phyloP scores from a whole-genome alignment of 2,113 vertebrate species.

The Synchiropus splendidus region DNA sequence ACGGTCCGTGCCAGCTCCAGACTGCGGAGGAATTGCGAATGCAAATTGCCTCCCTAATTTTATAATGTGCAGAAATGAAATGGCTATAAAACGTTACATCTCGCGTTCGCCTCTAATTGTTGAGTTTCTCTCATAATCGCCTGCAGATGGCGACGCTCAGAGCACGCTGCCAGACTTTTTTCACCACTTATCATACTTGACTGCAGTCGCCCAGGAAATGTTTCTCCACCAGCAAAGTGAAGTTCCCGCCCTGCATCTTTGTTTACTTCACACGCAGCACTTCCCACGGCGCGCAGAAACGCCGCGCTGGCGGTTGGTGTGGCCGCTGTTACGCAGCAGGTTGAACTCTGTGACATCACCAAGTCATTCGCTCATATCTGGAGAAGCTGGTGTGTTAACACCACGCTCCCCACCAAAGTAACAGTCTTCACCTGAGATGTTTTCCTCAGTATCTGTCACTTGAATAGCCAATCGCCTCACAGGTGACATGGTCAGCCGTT shows the following conservation, averaged over 20 bases:
- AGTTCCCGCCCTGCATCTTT: background rate
- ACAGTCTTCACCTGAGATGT: too few relatives aligned
- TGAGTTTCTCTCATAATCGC: constrained; percentile 38
- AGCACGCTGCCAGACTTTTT: constrained; percentile 28
- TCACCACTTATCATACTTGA: constrained; percentile 32
- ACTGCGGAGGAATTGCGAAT: constrained; percentile 16
- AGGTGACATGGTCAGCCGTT: too few relatives aligned
- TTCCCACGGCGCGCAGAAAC: too few relatives aligned
- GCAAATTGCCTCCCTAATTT: constrained; percentile 29
- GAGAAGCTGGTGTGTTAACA: too few relatives aligned
- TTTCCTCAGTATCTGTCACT: too few relatives aligned
- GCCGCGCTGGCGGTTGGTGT: too few relatives aligned
- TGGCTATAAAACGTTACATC: constrained; percentile 19
- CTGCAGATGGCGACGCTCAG: constrained; percentile 29
- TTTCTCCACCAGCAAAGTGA: constrained; percentile 10
- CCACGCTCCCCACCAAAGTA: too few relatives aligned
- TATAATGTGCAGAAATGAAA: constrained; percentile 35
- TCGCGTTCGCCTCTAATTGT: constrained; percentile 25
- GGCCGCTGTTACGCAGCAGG: too few relatives aligned
- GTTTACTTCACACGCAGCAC: too few relatives aligned
- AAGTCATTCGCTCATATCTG: too few relatives aligned
- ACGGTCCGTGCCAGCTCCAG: constrained; percentile 12
- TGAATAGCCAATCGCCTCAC: too few relatives aligned
- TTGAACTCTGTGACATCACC: too few relatives aligned
- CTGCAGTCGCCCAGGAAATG: constrained; percentile 29